Evolutionary conservation across 2,113 vertebrate genomes (phyloP).

Genomic region (Haliaeetus leucogaster): DNA sequence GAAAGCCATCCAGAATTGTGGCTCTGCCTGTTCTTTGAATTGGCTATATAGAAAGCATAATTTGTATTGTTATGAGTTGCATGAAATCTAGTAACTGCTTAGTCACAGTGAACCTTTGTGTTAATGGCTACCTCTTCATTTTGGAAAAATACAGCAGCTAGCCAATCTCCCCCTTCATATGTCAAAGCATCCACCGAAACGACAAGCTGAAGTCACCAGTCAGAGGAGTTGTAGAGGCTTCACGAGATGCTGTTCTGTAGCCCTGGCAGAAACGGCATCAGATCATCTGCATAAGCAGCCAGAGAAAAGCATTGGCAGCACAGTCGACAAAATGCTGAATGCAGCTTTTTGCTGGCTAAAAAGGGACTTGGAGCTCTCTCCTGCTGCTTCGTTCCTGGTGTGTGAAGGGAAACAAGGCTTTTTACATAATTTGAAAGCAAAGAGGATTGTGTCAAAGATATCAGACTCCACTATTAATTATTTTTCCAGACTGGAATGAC

Average conservation of each 20-base stretch:
- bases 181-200: background rate
- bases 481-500: background rate
- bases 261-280: background rate
- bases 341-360: constrained; percentile 23
- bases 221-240: background rate
- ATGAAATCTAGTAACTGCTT: background rate
- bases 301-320: background rate
- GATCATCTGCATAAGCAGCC: background rate
- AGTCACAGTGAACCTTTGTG: background rate
- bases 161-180: accelerated
- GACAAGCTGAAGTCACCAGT: background rate
- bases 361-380: background rate
- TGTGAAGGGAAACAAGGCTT: background rate
- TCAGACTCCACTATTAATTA: background rate
- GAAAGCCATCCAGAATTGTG: background rate
- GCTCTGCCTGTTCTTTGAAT: background rate
- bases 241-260: background rate
- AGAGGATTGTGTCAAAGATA: background rate
- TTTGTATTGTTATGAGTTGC: background rate
- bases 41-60: background rate
- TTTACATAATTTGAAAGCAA: constrained; percentile 28
- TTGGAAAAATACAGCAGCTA: background rate
- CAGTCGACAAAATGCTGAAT: constrained; percentile 17
- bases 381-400: background rate
- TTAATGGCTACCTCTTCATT: background rate